Percentiles rank a stretch among this genome's conserved stretches.
These are phyloP conservation scores for Myotis lucifugus DNA, from an alignment of 2,113 vertebrate genomes.

Conservation along the genomic window DNA sequence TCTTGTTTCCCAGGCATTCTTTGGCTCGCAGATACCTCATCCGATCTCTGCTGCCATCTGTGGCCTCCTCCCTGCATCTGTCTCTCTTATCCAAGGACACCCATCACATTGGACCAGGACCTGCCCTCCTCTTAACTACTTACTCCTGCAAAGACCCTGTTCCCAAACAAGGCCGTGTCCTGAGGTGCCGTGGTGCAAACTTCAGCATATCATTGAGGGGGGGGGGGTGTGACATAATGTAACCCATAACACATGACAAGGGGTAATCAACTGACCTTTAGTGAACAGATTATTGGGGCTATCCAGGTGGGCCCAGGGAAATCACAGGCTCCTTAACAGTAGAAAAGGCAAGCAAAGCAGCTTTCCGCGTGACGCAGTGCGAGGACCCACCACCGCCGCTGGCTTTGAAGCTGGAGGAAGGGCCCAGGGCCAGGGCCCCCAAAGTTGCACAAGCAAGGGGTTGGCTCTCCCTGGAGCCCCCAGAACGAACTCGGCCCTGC, in stretches of 20 bases:
- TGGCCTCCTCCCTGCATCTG: rapidly evolving
- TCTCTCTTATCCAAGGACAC: not conserved
- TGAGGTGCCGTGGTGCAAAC: not conserved
- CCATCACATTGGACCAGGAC: not conserved
- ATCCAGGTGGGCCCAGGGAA: too few relatives aligned
- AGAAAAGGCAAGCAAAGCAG: not conserved
- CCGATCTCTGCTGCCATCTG: not conserved
- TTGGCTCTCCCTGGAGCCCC: not conserved
- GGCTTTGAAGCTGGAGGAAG: not conserved
- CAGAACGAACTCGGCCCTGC: not conserved
- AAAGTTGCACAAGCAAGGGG: not conserved
- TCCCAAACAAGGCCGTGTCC: not conserved
- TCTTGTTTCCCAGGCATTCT: not conserved
- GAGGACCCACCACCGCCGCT: not conserved
- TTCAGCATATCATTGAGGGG: not conserved
- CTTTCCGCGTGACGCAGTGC: rapidly evolving
- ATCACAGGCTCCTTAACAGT: not conserved
- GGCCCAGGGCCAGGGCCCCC: too few relatives aligned
- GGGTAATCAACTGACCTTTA: not conserved
- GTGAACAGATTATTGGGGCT: not conserved
- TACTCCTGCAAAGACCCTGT: not conserved
- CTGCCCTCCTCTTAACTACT: not conserved
- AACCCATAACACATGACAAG: not conserved
- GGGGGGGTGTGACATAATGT: not conserved
- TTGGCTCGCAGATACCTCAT: too few relatives aligned